Conservation (phyloP, 2,113 vertebrate species). For the Pseudonaja textilis region DNA sequence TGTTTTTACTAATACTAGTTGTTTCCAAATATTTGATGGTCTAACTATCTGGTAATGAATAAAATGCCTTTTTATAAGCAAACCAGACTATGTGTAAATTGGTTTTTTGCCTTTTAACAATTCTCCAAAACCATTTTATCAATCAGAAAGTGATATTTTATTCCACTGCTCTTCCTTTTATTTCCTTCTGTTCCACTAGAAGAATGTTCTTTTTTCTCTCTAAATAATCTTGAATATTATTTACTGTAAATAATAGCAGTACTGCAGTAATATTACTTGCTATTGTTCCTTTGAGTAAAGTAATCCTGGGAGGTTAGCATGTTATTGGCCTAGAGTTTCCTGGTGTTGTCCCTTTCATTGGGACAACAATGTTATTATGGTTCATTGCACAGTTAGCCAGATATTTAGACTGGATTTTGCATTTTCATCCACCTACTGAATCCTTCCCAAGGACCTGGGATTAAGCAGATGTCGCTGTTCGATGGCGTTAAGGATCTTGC, state of each 20-base stretch:
- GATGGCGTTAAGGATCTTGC: neutral
- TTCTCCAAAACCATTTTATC: neutral
- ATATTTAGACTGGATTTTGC: neutral
- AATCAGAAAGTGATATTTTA: neutral
- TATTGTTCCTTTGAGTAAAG: neutral
- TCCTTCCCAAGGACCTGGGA: neutral
- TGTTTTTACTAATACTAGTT: neutral
- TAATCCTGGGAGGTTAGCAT: neutral
- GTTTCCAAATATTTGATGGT: neutral
- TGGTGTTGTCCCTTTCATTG: neutral
- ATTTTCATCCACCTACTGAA: neutral
- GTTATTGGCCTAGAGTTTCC: neutral
- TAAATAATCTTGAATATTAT: neutral
- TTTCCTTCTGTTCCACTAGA: neutral
- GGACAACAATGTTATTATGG: neutral
- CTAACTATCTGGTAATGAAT: neutral
- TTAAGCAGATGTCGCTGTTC: neutral
- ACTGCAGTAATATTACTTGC: neutral
- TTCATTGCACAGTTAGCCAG: neutral
- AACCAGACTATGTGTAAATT: neutral
- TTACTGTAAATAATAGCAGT: neutral
- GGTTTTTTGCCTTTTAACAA: neutral
- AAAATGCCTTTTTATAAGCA: neutral
- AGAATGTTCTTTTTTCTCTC: neutral
- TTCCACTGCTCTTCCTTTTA: neutral